phyloP scores from a whole-genome alignment of 2,888 invertebrate species.

The Euzophera pinguis region DNA sequence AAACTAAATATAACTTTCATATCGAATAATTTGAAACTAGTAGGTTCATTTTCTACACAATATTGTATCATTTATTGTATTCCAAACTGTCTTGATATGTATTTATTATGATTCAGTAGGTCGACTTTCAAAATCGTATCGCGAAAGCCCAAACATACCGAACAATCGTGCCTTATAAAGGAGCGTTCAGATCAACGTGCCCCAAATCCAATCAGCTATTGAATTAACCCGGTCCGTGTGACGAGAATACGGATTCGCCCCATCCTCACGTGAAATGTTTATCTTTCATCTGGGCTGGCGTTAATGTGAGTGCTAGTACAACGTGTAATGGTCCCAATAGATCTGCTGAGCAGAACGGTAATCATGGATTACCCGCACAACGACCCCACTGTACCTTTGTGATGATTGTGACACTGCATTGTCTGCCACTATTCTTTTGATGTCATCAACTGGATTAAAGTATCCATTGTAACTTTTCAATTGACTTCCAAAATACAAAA shows the following conservation, averaged over 20 bases:
- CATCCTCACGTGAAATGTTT: constrained; percentile 76
- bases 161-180: constrained; percentile 50
- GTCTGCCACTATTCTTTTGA: neutral
- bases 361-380: constrained; percentile 34
- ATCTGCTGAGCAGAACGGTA: constrained; percentile 48
- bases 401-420: constrained; percentile 19
- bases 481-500: no score
- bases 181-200: constrained; percentile 59
- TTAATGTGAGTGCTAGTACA: constrained; percentile 67
- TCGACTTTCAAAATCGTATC: constrained; percentile 19
- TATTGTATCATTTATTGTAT: no score
- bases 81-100: no score
- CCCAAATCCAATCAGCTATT: constrained; percentile 80
- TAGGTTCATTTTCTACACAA: no score
- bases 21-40: no score
- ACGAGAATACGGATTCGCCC: constrained; percentile 76
- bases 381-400: constrained; percentile 29
- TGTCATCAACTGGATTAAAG: no score
- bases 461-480: no score
- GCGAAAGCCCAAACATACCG: constrained; percentile 12
- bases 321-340: constrained; percentile 47
- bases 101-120: no score
- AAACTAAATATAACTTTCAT: no score
- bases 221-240: constrained; percentile 77
- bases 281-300: constrained; percentile 74